Base-by-base conservation (phyloP, 64 coral and sea anemone genomes). In the Stichodactyla mertensii region DNA sequence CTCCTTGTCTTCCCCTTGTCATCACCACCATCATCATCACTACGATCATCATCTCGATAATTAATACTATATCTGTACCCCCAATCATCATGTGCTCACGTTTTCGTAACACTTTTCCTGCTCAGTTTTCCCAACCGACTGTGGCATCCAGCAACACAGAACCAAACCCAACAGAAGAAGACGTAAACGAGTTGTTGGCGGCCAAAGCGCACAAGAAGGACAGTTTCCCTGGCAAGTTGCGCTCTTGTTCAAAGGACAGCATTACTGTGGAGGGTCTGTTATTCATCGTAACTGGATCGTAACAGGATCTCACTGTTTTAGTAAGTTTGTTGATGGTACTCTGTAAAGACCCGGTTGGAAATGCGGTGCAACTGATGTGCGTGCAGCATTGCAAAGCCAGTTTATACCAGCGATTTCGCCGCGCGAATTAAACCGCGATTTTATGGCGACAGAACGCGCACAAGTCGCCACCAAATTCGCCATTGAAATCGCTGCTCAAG, bases 171-270 rank as follows among this genome's bases (percentile, higher is more conserved):
- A n/a, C 23, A 9, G 69, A 74, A 81, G 78, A 55, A 71, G 90
- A 4, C 53, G 22, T 12, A 86, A 87, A 64, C 78, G 90, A 22
- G 66, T 91, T 51, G 90, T 91, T 18, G 90, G 90, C 12, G 90
- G 90, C 22, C 64, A 78, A 53, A 57, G 64, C 60, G 86, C 84
- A 70, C 74, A 60, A 55, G 77, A 86, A 59, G 90, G 90, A 59
- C 86, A 91, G 61, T 91, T 86, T 51, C 90, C 90, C 6, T 91
- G 90, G 90, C 90, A 91, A 24, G 85, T 79, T 5, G 90, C 90
- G 9, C 51, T 91, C 15, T 77, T 87, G 22, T 87, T 82, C 62
- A 87, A 91, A 52, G 77, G 85, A 55, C n/a, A 15, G 54, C 90
- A 91, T 19, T 91, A 91, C 79, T 91, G 90, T 85, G 90, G 90